Percentiles rank a stretch among this genome's conserved stretches.
Conservation (phyloP, 2,113 vertebrate genomes). For the Xiphophorus hellerii region DNA sequence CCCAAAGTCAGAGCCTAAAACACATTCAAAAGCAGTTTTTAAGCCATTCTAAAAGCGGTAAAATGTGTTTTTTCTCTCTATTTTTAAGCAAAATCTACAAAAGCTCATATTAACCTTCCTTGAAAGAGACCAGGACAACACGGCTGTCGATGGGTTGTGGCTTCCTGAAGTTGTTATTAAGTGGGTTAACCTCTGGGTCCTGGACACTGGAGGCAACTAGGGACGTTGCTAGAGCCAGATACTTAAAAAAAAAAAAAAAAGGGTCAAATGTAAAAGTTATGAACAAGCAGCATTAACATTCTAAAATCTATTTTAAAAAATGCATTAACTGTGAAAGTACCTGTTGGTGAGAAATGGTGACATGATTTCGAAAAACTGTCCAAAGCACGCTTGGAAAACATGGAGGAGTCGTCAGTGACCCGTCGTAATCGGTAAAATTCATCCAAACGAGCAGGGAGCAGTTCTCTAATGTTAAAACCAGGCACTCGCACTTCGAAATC, state of each 20-base stretch:
- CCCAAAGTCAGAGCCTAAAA: conserved; percentile 26
- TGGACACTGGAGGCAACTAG: conserved; percentile 83
- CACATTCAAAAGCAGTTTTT: conserved; percentile 22
- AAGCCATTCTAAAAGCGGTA: conserved; percentile 23
- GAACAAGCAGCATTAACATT: neutral
- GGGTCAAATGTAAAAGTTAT: conserved; percentile 3
- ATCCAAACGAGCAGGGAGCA: conserved; percentile 85
- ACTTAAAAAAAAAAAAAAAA: conserved; percentile 72
- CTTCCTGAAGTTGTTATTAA: conserved; percentile 87
- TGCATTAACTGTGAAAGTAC: conserved; percentile 54
- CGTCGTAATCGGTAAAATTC: conserved; percentile 94
- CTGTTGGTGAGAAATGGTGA: conserved; percentile 89
- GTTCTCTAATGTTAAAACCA: conserved; percentile 84
- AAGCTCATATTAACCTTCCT: conserved; percentile 82
- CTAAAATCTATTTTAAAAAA: neutral
- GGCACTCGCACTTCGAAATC: conserved; percentile 84
- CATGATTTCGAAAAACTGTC: conserved; percentile 88
- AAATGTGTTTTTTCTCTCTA: conserved; percentile 13
- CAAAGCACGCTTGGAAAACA: conserved; percentile 93
- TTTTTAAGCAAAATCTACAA: conserved; percentile 25
- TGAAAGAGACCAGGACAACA: conserved; percentile 88
- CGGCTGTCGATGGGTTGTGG: conserved; percentile 84
- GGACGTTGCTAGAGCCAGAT: conserved; percentile 83
- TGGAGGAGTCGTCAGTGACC: conserved; percentile 95
- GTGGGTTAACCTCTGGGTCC: conserved; percentile 78